Evolutionary conservation across 2,888 invertebrate species (phyloP).

Genomic region (Drepanosiphum platanoidis): DNA sequence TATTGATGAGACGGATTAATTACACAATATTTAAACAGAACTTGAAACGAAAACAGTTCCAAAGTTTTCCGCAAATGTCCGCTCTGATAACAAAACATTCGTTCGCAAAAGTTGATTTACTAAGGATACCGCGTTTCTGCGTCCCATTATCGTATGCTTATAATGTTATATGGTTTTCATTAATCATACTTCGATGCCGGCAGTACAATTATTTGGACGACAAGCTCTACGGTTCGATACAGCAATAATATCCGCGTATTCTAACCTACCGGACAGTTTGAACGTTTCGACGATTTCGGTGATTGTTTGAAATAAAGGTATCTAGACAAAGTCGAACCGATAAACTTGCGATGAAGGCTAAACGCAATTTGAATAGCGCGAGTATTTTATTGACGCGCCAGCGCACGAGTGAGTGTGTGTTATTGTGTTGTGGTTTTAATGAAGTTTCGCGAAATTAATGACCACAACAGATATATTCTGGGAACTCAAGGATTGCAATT

Average conservation of each 20-base stretch:
- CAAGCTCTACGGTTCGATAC: neutral
- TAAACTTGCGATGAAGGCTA: neutral
- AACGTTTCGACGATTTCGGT: neutral
- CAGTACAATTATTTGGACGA: neutral
- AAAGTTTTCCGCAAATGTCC: neutral
- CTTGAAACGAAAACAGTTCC: constrained; percentile 20
- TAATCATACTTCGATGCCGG: no score
- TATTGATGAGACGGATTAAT: constrained; percentile 23
- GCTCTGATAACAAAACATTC: neutral
- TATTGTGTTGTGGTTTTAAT: neutral
- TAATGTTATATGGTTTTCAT: neutral
- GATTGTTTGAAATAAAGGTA: neutral
- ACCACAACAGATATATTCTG: neutral
- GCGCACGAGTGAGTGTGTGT: neutral
- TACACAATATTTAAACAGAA: constrained; percentile 1
- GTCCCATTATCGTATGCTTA: no score
- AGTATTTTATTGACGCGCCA: neutral
- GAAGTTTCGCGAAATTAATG: constrained; percentile 21
- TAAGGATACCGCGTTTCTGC: neutral
- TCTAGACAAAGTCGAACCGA: neutral
- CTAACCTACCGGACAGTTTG: neutral
- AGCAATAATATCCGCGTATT: neutral
- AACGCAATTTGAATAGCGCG: neutral
- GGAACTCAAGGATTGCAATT: neutral
- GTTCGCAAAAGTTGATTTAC: neutral